phyloP scores from a whole-genome alignment of 2,888 invertebrate species.

The Nephrotoma flavescens region DNA sequence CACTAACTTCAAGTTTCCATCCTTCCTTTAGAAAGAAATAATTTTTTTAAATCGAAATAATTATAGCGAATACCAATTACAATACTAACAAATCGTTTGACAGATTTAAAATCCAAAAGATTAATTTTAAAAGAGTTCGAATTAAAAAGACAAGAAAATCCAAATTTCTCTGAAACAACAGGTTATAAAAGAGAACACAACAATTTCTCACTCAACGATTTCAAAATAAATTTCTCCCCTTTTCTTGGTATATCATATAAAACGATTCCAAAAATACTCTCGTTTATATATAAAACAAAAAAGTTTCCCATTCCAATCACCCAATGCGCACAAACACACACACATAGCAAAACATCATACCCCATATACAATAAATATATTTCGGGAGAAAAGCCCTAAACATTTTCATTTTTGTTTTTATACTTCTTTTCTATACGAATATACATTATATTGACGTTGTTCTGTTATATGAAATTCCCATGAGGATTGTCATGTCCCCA shows the following conservation, averaged over 20 bases:
- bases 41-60: background rate
- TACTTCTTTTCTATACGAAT: background rate
- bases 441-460: conserved; percentile 3
- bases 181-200: background rate
- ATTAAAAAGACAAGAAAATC: background rate
- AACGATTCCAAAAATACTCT: background rate
- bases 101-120: background rate
- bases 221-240: background rate
- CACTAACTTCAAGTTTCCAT: no score
- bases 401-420: background rate
- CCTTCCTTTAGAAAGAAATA: background rate
- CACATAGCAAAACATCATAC: background rate
- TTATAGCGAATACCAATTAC: background rate
- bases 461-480: conserved; percentile 2
- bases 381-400: background rate
- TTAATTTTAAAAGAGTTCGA: background rate
- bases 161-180: background rate
- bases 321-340: background rate
- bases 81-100: background rate
- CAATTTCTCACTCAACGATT: background rate
- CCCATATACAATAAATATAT: background rate
- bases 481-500: background rate
- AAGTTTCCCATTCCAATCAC: background rate
- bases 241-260: background rate
- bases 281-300: background rate